Evolutionary conservation across 2,113 vertebrate genomes (phyloP), one percentile per base, ranked within the genome.

Genomic region (Cyprinodon brontotheroides): DNA sequence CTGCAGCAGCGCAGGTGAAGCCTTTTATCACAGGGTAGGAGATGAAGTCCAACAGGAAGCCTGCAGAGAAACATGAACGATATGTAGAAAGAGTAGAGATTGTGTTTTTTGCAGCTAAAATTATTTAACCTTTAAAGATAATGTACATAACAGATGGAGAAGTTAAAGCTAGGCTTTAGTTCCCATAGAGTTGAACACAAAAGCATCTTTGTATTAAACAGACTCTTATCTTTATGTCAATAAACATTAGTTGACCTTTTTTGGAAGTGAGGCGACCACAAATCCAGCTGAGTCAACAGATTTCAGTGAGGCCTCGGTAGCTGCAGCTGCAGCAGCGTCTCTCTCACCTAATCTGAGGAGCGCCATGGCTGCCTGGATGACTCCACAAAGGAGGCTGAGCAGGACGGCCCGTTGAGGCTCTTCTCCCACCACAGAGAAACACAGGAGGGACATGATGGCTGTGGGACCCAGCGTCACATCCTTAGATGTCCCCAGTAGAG

Each of bases 371-470:
- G 96, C 79, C 91, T 99, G 98, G 84, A 97, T 84, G 79, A 96
- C 91, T 74, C 98, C 98, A 0, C 94, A 96, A 45, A 99, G 94
- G 83, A 99, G 97, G 69, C 96, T 48, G 50, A 99, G 95, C 68
- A 99, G 92, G 12, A 97, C 68, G 0, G 98, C 97, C 0, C 93
- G 94, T 10, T 82, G 89, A 0, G 96, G 96, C 77, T 97, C 86
- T 0, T 92, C 94, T 73, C 90, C 93, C 0, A 96, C 89, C n/a
- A 97, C 96, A 0, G 94, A 93, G 29, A 95, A 95, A 40, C 98
- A 97, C 37, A 99, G 93, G 38, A 99, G 95, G 0, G 98, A 99
- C 97, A 99, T 97, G 94, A 99, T 98, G 81, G 98, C 98, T 0
- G 98, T 99, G 50, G 98, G 98, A 22, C 98, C 98, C 88, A 99